A percentile compares a stretch with the other conserved stretches of the same genome.
These are phyloP conservation scores for Altica lythri DNA, from an alignment of 2,888 invertebrate species.

Conservation along the genomic window DNA sequence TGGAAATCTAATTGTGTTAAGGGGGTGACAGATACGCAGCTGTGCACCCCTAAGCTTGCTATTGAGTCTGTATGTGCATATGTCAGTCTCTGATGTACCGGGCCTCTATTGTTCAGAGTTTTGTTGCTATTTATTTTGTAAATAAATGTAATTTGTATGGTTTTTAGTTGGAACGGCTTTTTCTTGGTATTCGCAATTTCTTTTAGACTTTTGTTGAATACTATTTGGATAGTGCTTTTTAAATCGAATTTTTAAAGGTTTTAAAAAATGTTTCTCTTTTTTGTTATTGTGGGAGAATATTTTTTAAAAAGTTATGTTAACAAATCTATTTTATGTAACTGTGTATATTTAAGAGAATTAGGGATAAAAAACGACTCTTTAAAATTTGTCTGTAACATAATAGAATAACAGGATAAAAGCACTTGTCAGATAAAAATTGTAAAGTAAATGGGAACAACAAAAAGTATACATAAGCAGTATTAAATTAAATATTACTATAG, in stretches of 20 bases:
- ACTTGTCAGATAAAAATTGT: too few relatives aligned
- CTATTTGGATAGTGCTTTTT: slow-evolving; percentile 9
- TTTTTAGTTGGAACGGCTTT: slow-evolving; percentile 42
- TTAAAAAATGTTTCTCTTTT: not conserved
- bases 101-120: slow-evolving; percentile 50
- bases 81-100: slow-evolving; percentile 52
- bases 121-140: slow-evolving; percentile 54
- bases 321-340: too few relatives aligned
- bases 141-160: slow-evolving; percentile 47
- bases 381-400: too few relatives aligned
- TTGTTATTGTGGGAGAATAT: slow-evolving; percentile 10
- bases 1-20: slow-evolving; percentile 47
- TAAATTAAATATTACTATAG: too few relatives aligned
- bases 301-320: too few relatives aligned
- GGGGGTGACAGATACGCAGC: slow-evolving; percentile 52
- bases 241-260: not conserved
- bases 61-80: slow-evolving; percentile 56
- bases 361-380: too few relatives aligned
- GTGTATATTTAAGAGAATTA: too few relatives aligned
- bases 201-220: slow-evolving; percentile 25
- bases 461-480: too few relatives aligned
- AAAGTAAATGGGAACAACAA: too few relatives aligned
- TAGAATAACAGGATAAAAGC: too few relatives aligned
- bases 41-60: slow-evolving; percentile 53
- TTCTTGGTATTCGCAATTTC: slow-evolving; percentile 28